Percentiles rank a stretch among this genome's conserved stretches.
Evolutionary conservation across 2,797 vertebrate genomes (phyloP).

Genomic region (Spinibarbus caldwelli): DNA sequence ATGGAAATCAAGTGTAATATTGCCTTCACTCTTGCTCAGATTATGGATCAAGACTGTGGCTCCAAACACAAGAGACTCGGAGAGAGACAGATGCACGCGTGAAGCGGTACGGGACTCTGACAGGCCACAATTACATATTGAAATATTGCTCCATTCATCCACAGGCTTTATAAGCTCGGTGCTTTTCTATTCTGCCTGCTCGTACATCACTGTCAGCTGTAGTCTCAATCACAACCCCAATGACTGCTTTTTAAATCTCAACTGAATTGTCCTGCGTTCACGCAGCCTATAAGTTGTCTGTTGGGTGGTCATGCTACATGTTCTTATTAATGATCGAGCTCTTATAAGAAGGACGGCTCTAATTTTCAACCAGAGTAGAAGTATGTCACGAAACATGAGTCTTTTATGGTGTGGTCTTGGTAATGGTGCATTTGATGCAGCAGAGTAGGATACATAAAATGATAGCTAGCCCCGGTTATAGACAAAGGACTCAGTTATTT

Average conservation of each 20-base stretch:
- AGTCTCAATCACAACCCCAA: slow-evolving; percentile 43
- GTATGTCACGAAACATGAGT: background rate
- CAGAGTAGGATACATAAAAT: background rate
- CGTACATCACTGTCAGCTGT: slow-evolving; percentile 57
- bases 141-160: slow-evolving; percentile 54
- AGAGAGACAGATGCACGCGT: slow-evolving; percentile 35
- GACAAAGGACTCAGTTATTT: background rate
- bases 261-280: slow-evolving; percentile 13
- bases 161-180: slow-evolving; percentile 48
- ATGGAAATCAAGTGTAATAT: slow-evolving; percentile 15
- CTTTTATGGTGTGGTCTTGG: background rate
- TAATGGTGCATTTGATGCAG: background rate
- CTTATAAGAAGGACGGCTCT: slow-evolving; percentile 6
- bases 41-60: slow-evolving; percentile 13
- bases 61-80: slow-evolving; percentile 21
- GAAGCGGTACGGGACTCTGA: slow-evolving; percentile 41
- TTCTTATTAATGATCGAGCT: background rate
- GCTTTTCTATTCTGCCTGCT: slow-evolving; percentile 54
- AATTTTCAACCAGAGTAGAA: background rate
- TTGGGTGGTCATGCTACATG: too few relatives aligned
- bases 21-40: slow-evolving; percentile 15
- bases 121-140: slow-evolving; percentile 55
- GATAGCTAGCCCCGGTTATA: background rate
- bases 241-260: slow-evolving; percentile 40
- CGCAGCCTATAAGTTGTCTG: slow-evolving; percentile 1